Base-by-base conservation (phyloP, 1,140 invertebrate species). In the Ostrea denselamellosa region DNA sequence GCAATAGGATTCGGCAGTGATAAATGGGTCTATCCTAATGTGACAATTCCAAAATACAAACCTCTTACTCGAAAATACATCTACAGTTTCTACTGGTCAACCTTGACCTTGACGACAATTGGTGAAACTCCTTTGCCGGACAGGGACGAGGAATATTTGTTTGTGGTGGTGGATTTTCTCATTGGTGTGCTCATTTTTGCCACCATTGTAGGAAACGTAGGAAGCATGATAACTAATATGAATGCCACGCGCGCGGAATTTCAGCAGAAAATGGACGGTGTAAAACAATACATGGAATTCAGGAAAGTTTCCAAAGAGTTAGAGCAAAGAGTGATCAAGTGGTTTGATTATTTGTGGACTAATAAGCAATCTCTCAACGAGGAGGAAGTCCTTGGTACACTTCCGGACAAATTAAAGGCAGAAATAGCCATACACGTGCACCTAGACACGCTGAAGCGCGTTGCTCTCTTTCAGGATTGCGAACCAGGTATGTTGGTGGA, bases 31-130 rank as follows among this genome's bases (percentile, higher is more conserved):
- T 96, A 96, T 85, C 86, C 93, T 22, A 94, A 94, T 87, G 88
- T 92, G 10, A 89, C 77, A 25, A 82, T 85, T 14, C 71, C 90
- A 52, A 89, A 90, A 83, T 88, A 91, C 86, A 86, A 92, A 89
- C 89, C 93, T 28, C 87, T 95, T 22, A 91, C 93, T 25, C 90
- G 93, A 62, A 93, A 95, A 81, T 96, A 96, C 90, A 93, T 96
- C n/a, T 98, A 97, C 93, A 98, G 97, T 94, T 99, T 99, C 95
- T 99, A 99, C 94, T 99, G 98, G 98, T 99, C 98, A 1, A 99
- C 98, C 0, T 95, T 99, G 87, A 99, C 98, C 0, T 95, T 99
- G 83, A 99, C 98, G 2, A 99, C 98, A 0, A 99, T 99, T 88
- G 98, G 98, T 71, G 94, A 94, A 89, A 93, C 92, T 12, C 93